Evolutionary conservation across 2,113 vertebrate species (phyloP).

Genomic region (Pantherophis guttatus): DNA sequence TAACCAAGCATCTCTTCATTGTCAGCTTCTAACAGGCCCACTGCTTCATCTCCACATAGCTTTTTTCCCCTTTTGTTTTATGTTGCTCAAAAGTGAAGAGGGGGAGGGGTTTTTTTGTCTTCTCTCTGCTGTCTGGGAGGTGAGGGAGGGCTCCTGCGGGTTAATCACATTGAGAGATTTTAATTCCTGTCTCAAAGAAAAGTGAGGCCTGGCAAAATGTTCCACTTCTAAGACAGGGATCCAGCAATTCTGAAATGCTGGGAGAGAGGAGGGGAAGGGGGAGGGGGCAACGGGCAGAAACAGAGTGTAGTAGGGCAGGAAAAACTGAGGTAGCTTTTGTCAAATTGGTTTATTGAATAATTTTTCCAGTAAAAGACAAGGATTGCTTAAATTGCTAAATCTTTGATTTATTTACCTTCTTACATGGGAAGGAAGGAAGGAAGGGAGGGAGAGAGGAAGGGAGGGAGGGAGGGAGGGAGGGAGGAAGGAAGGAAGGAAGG

Average conservation of each 20-base stretch:
- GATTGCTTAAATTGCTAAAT: constrained; percentile 24
- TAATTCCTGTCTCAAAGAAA: constrained; percentile 37
- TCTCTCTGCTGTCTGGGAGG: background rate
- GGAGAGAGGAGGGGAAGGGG: background rate
- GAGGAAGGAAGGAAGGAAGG: too few species aligned
- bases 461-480: too few species aligned
- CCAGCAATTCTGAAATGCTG: constrained; percentile 36
- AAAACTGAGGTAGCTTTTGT: constrained; percentile 29
- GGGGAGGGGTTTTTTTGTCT: background rate
- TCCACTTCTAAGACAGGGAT: constrained; percentile 23
- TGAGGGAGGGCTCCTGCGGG: background rate
- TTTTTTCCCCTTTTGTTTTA: constrained; percentile 21
- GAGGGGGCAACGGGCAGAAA: background rate
- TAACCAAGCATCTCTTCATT: background rate
- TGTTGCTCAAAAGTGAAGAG: background rate
- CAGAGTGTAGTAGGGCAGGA: background rate
- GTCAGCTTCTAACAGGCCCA: background rate
- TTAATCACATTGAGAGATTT: constrained; percentile 38
- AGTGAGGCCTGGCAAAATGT: background rate
- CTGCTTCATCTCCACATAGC: background rate
- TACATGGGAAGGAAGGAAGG: background rate
- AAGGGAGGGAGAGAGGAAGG: background rate
- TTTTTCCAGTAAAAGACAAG: constrained; percentile 27
- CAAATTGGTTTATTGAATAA: constrained; percentile 10
- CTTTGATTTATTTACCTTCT: background rate